A percentile compares a stretch with the other conserved stretches of the same genome.
Conservation (phyloP, 2,797 vertebrate genomes). For the Sebastes variabilis region DNA sequence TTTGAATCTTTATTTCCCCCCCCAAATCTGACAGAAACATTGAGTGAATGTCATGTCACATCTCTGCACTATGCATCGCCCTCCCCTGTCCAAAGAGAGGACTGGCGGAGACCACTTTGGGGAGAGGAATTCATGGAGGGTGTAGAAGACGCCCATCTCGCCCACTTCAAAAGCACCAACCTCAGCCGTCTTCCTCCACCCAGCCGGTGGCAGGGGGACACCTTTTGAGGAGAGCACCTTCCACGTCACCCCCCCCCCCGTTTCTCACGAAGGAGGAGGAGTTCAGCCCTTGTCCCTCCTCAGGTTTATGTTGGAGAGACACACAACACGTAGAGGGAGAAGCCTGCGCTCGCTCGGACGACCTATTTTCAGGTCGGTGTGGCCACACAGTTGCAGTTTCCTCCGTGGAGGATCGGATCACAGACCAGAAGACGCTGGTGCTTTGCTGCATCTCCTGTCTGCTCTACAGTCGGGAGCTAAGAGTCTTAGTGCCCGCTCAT, state of each 20-base stretch:
- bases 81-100: constrained; percentile 53
- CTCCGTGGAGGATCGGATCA: constrained; percentile 43
- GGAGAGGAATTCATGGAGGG: constrained; percentile 58
- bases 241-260: constrained; percentile 53
- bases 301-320: constrained; percentile 60
- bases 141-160: constrained; percentile 27
- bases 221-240: constrained; percentile 59
- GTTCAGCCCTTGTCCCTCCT: constrained; percentile 57
- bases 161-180: constrained; percentile 57
- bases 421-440: constrained; percentile 24
- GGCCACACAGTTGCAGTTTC: constrained; percentile 35
- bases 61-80: constrained; percentile 77
- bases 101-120: constrained; percentile 56
- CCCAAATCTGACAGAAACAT: constrained; percentile 64
- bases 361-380: constrained; percentile 67
- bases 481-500: constrained; percentile 42
- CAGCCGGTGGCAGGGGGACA: constrained; percentile 15
- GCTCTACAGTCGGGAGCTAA: constrained; percentile 39
- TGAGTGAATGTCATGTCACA: constrained; percentile 73
- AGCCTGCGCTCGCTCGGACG: neutral
- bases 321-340: constrained; percentile 31
- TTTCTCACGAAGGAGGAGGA: constrained; percentile 59
- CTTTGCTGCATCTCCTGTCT: constrained; percentile 47
- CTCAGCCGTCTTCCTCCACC: constrained; percentile 48
- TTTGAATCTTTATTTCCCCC: constrained; percentile 58